Evolutionary conservation across 1,140 invertebrate genomes (phyloP).

Genomic region (Calosoma granatense): DNA sequence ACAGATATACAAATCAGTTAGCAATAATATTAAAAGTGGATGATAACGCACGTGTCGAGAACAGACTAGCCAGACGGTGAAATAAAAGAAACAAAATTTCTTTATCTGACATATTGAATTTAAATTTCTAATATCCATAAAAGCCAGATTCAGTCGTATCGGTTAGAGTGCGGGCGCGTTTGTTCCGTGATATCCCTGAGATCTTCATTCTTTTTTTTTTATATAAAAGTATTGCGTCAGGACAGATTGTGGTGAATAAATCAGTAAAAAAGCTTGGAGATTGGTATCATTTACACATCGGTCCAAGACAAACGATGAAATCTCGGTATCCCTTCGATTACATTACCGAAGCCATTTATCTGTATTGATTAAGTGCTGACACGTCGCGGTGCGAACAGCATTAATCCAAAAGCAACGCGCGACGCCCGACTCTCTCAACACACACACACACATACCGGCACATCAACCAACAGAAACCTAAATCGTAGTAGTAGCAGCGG

Average conservation of each 20-base stretch:
- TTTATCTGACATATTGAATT: background rate
- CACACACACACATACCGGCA: background rate
- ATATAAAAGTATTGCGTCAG: background rate
- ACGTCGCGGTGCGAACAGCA: background rate
- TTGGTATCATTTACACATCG: slow-evolving; percentile 9
- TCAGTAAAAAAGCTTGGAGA: background rate
- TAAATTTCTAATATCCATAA: background rate
- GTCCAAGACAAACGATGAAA: slow-evolving; percentile 4
- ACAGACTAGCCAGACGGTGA: too few relatives aligned
- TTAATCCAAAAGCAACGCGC: background rate
- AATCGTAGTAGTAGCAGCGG: background rate
- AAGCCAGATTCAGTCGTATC: background rate
- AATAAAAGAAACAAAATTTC: too few relatives aligned
- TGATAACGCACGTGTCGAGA: too few relatives aligned
- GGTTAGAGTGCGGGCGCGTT: too few relatives aligned
- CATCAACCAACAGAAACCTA: background rate
- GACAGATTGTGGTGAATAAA: background rate
- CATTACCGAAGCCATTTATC: slow-evolving; percentile 6
- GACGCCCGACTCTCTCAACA: background rate
- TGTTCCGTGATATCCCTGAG: background rate
- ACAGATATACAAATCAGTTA: too few relatives aligned
- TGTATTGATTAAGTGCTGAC: slow-evolving; percentile 8
- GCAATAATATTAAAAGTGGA: too few relatives aligned
- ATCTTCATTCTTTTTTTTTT: background rate
- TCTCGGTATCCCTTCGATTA: background rate